phyloP scores from a whole-genome alignment of 2,888 invertebrate species.

The Oligia strigilis region DNA sequence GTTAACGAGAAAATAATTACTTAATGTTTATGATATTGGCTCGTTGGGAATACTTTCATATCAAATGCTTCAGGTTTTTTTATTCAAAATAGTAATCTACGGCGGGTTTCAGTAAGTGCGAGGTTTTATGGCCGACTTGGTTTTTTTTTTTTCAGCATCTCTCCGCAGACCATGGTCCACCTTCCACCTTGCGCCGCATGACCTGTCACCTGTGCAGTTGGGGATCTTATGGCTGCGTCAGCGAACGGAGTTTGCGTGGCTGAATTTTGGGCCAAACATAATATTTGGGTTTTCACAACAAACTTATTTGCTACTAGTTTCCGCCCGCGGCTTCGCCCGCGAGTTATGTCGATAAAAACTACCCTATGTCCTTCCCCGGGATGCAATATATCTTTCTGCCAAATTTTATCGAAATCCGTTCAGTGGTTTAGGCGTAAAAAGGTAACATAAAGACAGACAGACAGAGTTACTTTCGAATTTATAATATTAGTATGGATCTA shows the following conservation, averaged over 20 bases:
- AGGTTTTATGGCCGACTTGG: not conserved
- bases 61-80: not conserved
- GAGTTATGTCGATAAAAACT: no score
- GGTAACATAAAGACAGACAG: no score
- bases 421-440: no score
- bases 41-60: slow-evolving; percentile 15
- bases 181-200: not conserved
- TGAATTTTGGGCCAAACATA: not conserved
- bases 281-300: not conserved
- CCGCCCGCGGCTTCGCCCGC: no score
- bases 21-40: not conserved
- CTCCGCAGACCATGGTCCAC: not conserved
- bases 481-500: not conserved
- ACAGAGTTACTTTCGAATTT: no score
- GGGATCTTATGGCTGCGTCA: not conserved
- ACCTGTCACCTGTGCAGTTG: not conserved
- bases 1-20: slow-evolving; percentile 44
- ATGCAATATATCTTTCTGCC: no score
- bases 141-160: not conserved
- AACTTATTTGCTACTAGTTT: not conserved
- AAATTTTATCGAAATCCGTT: no score
- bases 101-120: not conserved
- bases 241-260: not conserved
- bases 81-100: not conserved
- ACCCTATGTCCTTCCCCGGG: no score